These are phyloP conservation scores for Cataglyphis hispanica DNA, from an alignment of 1,140 invertebrate genomes.

Conservation along the genomic window DNA sequence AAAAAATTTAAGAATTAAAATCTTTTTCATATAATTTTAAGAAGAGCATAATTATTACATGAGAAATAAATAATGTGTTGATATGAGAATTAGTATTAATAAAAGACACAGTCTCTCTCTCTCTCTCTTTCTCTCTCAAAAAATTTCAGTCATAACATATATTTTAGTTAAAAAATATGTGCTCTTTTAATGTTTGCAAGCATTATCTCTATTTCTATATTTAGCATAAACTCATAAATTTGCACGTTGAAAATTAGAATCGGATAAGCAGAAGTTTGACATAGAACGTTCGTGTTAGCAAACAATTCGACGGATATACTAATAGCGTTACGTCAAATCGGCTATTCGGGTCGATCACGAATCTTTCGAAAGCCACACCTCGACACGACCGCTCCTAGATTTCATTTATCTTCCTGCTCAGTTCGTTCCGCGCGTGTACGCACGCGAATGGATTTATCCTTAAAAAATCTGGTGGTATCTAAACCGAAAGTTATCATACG, in stretches of 20 bases:
- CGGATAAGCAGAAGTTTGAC: slow-evolving; percentile 1
- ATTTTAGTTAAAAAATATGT: no score
- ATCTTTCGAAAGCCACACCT: slow-evolving; percentile 65
- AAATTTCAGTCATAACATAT: no score
- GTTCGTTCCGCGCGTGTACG: slow-evolving; percentile 36
- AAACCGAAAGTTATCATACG: neutral
- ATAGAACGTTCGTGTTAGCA: neutral
- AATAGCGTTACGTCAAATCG: slow-evolving; percentile 53
- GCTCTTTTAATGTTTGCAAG: no score
- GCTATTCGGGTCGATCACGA: slow-evolving; percentile 46
- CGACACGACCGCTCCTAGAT: slow-evolving; percentile 57
- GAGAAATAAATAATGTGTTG: neutral
- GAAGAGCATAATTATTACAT: neutral
- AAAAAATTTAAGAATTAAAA: no score
- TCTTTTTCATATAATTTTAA: no score
- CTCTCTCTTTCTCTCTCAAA: no score
- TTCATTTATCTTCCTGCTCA: slow-evolving; percentile 49
- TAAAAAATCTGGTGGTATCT: slow-evolving; percentile 4
- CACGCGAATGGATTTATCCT: slow-evolving; percentile 12
- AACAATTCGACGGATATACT: slow-evolving; percentile 56
- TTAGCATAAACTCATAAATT: neutral
- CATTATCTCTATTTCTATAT: slow-evolving; percentile 4
- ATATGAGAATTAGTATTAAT: no score
- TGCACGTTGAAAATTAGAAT: slow-evolving; percentile 2
- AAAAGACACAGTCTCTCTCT: no score